A percentile compares a stretch with the other conserved stretches of the same genome.
Evolutionary conservation across 2,113 vertebrate species (phyloP).

Genomic region (Otus sunia): DNA sequence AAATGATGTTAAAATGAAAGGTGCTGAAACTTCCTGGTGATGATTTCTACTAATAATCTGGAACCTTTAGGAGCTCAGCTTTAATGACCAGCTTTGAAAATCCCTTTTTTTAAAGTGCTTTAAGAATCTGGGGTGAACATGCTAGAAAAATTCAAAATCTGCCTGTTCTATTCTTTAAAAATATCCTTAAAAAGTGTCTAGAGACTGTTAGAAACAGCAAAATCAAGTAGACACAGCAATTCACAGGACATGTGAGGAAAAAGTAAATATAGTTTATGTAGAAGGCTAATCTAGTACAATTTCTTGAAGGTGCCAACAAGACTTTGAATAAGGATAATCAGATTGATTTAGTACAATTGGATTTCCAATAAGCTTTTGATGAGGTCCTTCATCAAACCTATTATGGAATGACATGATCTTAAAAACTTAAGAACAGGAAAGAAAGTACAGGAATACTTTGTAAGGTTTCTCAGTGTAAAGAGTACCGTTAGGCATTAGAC

Average conservation of each 20-base stretch:
- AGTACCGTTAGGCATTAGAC: not conserved
- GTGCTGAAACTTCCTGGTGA: not conserved
- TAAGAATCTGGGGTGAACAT: not conserved
- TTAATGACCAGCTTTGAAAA: not conserved
- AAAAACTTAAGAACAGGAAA: not conserved
- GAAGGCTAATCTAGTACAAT: not conserved
- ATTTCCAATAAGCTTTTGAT: not conserved
- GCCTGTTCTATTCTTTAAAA: not conserved
- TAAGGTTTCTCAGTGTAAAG: not conserved
- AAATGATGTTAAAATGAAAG: not conserved
- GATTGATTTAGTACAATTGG: not conserved
- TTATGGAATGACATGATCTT: not conserved
- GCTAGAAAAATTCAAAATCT: not conserved
- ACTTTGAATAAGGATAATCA: not conserved
- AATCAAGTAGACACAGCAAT: not conserved
- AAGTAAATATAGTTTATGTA: not conserved
- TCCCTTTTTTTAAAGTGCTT: not conserved
- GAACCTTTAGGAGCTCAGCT: not conserved
- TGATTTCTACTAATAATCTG: not conserved
- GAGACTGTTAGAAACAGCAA: not conserved
- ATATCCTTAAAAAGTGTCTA: not conserved
- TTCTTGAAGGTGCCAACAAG: not conserved
- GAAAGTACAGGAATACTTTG: not conserved
- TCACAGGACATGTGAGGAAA: not conserved
- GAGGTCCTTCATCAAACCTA: not conserved